Conservation (phyloP, 1,140 invertebrate species). For the Anagrus nilaparvatae region DNA sequence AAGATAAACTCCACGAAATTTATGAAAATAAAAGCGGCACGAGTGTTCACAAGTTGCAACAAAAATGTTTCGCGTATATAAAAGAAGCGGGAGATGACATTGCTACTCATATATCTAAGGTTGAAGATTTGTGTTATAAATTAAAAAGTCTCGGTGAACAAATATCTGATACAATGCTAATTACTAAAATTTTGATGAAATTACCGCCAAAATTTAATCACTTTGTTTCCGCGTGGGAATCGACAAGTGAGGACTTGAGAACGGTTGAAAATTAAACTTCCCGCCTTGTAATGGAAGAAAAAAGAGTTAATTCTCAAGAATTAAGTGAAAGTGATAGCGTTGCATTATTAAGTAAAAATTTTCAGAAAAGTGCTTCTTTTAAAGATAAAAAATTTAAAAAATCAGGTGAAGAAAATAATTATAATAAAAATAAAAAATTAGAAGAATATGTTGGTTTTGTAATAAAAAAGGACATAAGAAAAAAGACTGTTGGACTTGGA, state of each 20-base stretch:
- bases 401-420: not conserved
- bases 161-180: constrained; percentile 20
- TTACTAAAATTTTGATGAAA: constrained; percentile 28
- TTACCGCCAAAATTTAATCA: constrained; percentile 22
- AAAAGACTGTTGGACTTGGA: constrained; percentile 7
- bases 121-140: constrained; percentile 19
- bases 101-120: constrained; percentile 17
- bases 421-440: not conserved
- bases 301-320: constrained; percentile 2
- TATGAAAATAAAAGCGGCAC: constrained; percentile 29
- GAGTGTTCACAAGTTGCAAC: constrained; percentile 27
- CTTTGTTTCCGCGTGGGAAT: constrained; percentile 23
- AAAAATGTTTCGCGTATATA: constrained; percentile 24
- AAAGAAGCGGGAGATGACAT: constrained; percentile 17
- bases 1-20: constrained; percentile 23
- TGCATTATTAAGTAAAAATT: not conserved
- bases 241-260: constrained; percentile 9
- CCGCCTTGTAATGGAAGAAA: constrained; percentile 10
- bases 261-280: constrained; percentile 2
- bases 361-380: not conserved
- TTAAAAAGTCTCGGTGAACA: constrained; percentile 19
- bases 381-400: not conserved
- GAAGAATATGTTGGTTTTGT: not conserved
- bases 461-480: not conserved
- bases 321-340: constrained; percentile 1